Evolutionary conservation across 1,140 invertebrate genomes (phyloP).

Genomic region (Leptopilina boulardi): DNA sequence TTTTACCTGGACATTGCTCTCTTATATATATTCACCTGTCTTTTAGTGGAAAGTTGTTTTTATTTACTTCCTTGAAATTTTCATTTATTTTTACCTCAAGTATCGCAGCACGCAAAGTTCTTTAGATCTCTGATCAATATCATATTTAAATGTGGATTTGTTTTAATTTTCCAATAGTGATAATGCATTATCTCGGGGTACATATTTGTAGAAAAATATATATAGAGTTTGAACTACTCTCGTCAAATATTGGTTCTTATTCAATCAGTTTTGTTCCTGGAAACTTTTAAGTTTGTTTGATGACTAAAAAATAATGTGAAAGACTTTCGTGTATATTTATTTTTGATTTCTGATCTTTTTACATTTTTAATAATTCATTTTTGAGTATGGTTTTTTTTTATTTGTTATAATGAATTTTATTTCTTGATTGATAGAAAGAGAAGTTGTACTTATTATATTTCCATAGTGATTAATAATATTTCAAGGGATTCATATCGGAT

Average conservation of each 20-base stretch:
- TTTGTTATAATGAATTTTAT: too few relatives aligned
- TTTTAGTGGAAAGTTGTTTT: neutral
- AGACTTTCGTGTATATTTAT: neutral
- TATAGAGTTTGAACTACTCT: neutral
- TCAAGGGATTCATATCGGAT: constrained; percentile 22
- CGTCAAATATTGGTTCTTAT: constrained; percentile 11
- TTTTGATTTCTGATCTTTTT: neutral
- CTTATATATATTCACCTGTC: constrained; percentile 6
- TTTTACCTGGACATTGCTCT: neutral
- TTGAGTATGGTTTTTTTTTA: too few relatives aligned
- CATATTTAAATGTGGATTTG: neutral
- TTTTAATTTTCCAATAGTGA: constrained; percentile 8
- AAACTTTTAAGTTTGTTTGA: constrained; percentile 5
- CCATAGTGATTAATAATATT: constrained; percentile 5
- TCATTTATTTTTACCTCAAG: neutral
- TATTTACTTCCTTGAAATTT: neutral
- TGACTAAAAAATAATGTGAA: constrained; percentile 8
- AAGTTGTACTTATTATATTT: neutral
- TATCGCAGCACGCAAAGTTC: neutral
- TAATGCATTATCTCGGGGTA: constrained; percentile 5
- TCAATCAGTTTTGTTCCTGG: neutral
- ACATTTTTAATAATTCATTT: too few relatives aligned
- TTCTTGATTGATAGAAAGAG: neutral
- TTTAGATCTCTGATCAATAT: neutral
- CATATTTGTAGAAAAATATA: constrained; percentile 15